A percentile compares a stretch with the other conserved stretches of the same genome.
phyloP scores from a whole-genome alignment of 2,113 vertebrate genomes.

The Pagrus major region DNA sequence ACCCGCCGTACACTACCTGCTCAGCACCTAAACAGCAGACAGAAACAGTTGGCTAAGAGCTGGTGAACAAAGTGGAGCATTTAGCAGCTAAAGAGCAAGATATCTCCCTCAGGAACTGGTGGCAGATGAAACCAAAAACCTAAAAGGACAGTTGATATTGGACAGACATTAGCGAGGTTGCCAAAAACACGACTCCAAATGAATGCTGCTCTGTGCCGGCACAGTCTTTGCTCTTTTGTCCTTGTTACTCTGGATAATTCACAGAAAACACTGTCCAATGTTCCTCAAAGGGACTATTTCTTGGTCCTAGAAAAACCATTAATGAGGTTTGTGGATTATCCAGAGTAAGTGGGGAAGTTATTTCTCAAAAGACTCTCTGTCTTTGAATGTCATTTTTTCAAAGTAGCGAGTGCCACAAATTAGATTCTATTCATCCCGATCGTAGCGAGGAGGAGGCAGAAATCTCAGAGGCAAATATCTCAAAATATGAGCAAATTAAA shows the following conservation, averaged over 20 bases:
- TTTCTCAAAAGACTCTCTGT: neutral
- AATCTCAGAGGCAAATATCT: slow-evolving; percentile 1
- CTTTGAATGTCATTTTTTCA: slow-evolving; percentile 3
- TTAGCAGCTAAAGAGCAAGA: neutral
- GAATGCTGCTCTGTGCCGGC: neutral
- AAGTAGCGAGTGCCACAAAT: neutral
- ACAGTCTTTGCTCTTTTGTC: neutral
- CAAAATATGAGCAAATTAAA: neutral
- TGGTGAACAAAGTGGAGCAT: too few relatives aligned
- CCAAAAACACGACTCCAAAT: neutral
- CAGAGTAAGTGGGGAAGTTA: neutral
- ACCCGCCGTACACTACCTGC: neutral
- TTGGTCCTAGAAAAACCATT: neutral
- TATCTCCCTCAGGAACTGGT: neutral
- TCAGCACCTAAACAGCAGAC: neutral
- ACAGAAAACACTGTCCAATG: neutral
- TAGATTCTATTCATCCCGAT: neutral
- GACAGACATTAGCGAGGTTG: neutral
- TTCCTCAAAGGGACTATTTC: neutral
- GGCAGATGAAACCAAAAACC: neutral
- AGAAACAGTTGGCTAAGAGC: neutral
- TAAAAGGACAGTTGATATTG: neutral
- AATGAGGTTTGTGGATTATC: slow-evolving; percentile 2
- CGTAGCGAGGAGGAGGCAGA: neutral
- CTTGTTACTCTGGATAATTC: neutral